Evolutionary conservation across 2,888 invertebrate species (phyloP), one percentile per base, ranked within the genome.

Genomic region (Aporophyla lueneburgensis): DNA sequence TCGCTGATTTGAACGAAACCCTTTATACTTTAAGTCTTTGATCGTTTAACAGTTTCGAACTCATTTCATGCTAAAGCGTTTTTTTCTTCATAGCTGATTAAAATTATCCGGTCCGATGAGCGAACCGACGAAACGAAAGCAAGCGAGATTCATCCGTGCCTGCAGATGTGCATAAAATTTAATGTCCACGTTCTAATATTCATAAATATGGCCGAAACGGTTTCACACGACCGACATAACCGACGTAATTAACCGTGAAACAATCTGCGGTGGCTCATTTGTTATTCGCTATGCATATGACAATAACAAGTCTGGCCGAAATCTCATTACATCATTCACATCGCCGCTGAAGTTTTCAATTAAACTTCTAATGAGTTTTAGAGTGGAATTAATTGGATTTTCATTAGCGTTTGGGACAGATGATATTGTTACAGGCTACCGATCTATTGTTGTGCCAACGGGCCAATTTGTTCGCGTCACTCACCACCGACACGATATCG

Each of bases 341-440:
- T 92, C 93, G 91, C 89, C 91, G 93, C 88, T 91, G 89, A 94
- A 96, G 95, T 95, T 96, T 96, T 96, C 96, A 96, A 96, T 96
- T 96, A 96, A 96, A 96, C 95, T 96, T 96, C 93, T 91, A 96
- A 96, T 95, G 96, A 96, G 96, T 96, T 96, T 95, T 92, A 94
- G 93, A 94, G 92, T 93, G 89, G 93, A 95, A 96, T 96, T 96
- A 96, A 96, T 96, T 95, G 95, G 95, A 95, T 95, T 96, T 96
- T 96, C 96, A 96, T 96, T 96, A 96, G 95, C 93, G 95, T 93
- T 95, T 92, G 94, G 94, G 92, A 95, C 95, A 94, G 96, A 96
- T 95, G 94, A 96, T 95, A 96, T 94, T 95, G 95, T 95, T 94
- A 93, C 94, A 93, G 93, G 91, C 93, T 90, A 93, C 89, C 93